Base-by-base conservation (phyloP, 2,797 vertebrate genomes). In the Nasua narica region DNA sequence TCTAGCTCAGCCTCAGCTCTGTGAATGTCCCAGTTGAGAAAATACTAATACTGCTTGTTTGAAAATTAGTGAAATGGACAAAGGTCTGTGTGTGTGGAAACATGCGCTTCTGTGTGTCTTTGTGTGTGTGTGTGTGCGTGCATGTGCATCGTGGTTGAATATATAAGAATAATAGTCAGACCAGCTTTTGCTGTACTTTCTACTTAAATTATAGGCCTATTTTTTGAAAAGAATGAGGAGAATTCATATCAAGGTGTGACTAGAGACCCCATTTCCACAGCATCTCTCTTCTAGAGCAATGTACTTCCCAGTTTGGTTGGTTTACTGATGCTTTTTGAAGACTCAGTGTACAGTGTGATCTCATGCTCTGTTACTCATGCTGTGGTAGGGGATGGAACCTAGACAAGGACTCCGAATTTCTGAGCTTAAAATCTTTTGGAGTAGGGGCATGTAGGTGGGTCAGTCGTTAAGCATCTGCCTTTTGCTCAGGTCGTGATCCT, bases 1-100 rank as follows among this genome's bases (percentile, higher is more conserved):
- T 92, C 35, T 85, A 76, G 14, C 58, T 79, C n/a, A 97, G 58
- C 37, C 21, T 91, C 19, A 52, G 65, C 40, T 92, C 74, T 74
- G 27, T 88, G 85, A 86, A 90, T 78, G 46, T 81, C 62, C 88
- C 84, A 72, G 50, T 15, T 89, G 69, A 92, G 56, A 97, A 92
- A 91, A 79, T 76, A 77, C 52, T 78, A 62, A 74, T 92, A 29
- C 27, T 89, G 2, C 23, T 96, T 92, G 27, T 96, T 60, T 90
- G 58, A 79, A 97, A 97, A 88, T 50, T n/a, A 37, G 19, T 70
- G 27, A 86, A 14, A 7, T 69, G 35, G 46, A 52, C 69, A 85
- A 81, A 77, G 91, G 15, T 1, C 23, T 43, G 12, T 40, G 16
- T 37, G 27, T 52, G 11, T 25, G 3, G 78, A 2, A 79, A 40